Evolutionary conservation across 2,888 invertebrate species (phyloP).

Genomic region (Athrips mouffetella): DNA sequence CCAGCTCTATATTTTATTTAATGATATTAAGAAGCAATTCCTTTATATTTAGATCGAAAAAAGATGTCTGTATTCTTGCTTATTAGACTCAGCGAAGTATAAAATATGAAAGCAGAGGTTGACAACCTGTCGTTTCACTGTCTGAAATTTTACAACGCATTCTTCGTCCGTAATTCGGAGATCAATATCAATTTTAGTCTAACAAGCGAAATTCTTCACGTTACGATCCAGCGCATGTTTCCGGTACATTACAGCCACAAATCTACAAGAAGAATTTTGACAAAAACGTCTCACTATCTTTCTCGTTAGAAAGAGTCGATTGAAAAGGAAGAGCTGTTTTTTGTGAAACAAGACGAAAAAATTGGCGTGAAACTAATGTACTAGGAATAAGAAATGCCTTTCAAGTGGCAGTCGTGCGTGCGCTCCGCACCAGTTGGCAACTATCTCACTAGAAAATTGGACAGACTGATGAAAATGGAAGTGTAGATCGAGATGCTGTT

Average conservation of each 20-base stretch:
- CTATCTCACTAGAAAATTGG: constrained; percentile 12
- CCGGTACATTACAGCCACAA: not conserved
- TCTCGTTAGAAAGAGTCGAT: not conserved
- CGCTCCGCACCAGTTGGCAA: constrained; percentile 36
- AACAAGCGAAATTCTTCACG: not conserved
- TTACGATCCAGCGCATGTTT: not conserved
- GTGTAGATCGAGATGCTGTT: not conserved
- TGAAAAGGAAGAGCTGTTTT: constrained; percentile 5
- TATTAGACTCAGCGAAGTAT: no score
- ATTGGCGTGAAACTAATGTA: constrained; percentile 4
- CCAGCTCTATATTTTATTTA: no score
- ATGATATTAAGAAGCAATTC: no score
- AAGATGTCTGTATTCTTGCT: no score
- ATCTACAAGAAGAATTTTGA: no score
- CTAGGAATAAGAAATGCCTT: constrained; percentile 35
- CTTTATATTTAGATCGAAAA: no score
- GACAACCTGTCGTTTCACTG: no score
- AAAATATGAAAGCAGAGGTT: no score
- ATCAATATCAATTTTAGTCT: not conserved
- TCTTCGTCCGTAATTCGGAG: not conserved
- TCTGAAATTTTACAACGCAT: no score
- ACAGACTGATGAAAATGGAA: constrained; percentile 2
- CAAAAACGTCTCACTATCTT: not conserved
- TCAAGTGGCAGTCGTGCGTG: constrained; percentile 54
- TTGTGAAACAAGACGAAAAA: constrained; percentile 2